Conservation (phyloP, 2,888 invertebrate species). For the Athripsodes cinereus region DNA sequence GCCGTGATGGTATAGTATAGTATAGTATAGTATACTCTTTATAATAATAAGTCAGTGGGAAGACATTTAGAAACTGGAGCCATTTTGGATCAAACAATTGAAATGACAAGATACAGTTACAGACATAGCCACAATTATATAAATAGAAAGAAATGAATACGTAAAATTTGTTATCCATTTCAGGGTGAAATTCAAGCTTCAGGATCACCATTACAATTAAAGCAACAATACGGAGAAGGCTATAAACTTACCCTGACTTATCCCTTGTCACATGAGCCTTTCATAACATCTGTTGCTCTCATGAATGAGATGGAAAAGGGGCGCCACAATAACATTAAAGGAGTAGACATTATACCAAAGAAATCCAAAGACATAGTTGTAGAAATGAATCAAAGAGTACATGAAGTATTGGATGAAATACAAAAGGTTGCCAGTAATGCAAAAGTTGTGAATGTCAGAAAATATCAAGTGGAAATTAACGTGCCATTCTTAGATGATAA, state of each 20-base stretch:
- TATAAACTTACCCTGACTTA: slow-evolving; percentile 48
- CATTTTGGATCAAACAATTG: too few relatives aligned
- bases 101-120: too few relatives aligned
- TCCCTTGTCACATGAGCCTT: slow-evolving; percentile 28
- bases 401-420: slow-evolving; percentile 39
- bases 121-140: too few relatives aligned
- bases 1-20: too few relatives aligned
- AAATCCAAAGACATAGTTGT: slow-evolving; percentile 27
- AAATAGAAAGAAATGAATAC: too few relatives aligned
- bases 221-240: slow-evolving; percentile 50
- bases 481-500: slow-evolving; percentile 49
- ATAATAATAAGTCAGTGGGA: too few relatives aligned
- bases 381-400: slow-evolving; percentile 35
- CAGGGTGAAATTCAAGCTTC: slow-evolving; percentile 53
- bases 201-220: slow-evolving; percentile 52
- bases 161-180: too few relatives aligned
- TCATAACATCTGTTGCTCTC: not conserved
- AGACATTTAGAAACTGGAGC: too few relatives aligned
- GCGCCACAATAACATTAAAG: slow-evolving; percentile 2
- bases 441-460: slow-evolving; percentile 38
- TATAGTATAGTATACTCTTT: too few relatives aligned
- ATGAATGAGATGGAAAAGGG: slow-evolving; percentile 4
- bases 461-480: slow-evolving; percentile 40
- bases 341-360: slow-evolving; percentile 2
- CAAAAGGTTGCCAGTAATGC: slow-evolving; percentile 44